These are phyloP conservation scores for Eremophila alpestris DNA, from an alignment of 2,797 vertebrate species.

Conservation along the genomic window DNA sequence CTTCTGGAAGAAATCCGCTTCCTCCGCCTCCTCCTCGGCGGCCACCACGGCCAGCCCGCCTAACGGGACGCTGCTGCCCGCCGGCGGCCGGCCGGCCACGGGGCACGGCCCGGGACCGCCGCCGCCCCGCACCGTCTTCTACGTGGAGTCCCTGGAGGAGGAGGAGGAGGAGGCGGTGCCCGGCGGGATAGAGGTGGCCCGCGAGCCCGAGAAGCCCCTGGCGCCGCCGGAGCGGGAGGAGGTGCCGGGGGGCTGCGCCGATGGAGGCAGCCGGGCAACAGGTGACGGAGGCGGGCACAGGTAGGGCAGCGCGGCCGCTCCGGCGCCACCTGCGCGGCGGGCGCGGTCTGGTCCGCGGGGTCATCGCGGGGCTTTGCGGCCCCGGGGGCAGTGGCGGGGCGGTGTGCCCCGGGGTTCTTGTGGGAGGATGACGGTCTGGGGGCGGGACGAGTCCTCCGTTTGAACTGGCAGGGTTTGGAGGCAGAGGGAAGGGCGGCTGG, in stretches of 20 bases:
- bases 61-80: slow-evolving; percentile 72
- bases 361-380: neutral
- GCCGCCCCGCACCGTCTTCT: slow-evolving; percentile 71
- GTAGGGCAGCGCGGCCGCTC: slow-evolving; percentile 35
- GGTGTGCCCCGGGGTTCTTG: neutral
- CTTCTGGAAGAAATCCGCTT: slow-evolving; percentile 77
- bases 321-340: neutral
- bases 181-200: slow-evolving; percentile 68
- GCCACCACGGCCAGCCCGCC: slow-evolving; percentile 43
- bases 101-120: slow-evolving; percentile 57
- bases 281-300: slow-evolving; percentile 76
- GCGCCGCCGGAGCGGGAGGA: slow-evolving; percentile 63
- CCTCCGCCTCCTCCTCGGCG: slow-evolving; percentile 54
- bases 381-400: too few species aligned
- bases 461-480: neutral
- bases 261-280: slow-evolving; percentile 70
- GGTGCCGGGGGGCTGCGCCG: slow-evolving; percentile 39
- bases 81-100: slow-evolving; percentile 39
- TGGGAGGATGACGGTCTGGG: neutral
- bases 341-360: too few species aligned
- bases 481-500: too few species aligned
- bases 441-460: neutral
- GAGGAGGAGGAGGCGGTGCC: slow-evolving; percentile 53
- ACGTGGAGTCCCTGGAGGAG: slow-evolving; percentile 77
- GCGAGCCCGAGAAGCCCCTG: slow-evolving; percentile 65